Conservation (phyloP, 2,113 vertebrate species). For the Anoplopoma fimbria region DNA sequence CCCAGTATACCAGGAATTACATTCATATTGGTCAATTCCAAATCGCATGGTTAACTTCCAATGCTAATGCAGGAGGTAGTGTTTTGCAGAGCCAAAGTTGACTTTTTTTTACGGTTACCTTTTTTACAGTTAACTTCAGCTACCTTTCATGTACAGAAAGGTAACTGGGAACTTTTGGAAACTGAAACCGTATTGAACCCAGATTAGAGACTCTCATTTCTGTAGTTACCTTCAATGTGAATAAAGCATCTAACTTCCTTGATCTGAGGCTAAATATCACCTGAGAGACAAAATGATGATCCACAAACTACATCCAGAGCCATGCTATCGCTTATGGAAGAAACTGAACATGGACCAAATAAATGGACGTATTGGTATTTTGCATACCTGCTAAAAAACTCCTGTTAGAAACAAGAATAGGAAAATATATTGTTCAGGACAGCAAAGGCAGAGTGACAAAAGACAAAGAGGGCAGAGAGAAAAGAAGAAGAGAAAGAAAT, state of each 20-base stretch:
- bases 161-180: background rate
- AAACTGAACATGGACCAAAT: background rate
- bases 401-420: background rate
- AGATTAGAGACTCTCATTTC: background rate
- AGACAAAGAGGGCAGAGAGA: background rate
- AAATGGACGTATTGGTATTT: background rate
- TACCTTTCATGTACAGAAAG: no score
- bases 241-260: background rate
- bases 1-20: background rate
- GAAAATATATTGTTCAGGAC: background rate
- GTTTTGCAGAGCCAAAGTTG: no score
- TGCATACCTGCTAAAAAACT: background rate
- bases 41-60: background rate
- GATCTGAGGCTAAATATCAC: background rate
- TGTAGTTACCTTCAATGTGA: background rate
- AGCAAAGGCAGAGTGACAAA: background rate
- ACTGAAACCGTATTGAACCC: background rate
- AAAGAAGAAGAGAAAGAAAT: background rate
- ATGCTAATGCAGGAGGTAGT: background rate
- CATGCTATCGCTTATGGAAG: background rate
- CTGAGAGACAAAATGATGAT: background rate
- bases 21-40: background rate
- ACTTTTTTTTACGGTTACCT: no score
- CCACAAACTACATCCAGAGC: background rate
- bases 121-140: no score